Evolutionary conservation across 1,140 invertebrate species (phyloP), one percentile per base, ranked within the genome.

Genomic region (Heterodera schachtii): DNA sequence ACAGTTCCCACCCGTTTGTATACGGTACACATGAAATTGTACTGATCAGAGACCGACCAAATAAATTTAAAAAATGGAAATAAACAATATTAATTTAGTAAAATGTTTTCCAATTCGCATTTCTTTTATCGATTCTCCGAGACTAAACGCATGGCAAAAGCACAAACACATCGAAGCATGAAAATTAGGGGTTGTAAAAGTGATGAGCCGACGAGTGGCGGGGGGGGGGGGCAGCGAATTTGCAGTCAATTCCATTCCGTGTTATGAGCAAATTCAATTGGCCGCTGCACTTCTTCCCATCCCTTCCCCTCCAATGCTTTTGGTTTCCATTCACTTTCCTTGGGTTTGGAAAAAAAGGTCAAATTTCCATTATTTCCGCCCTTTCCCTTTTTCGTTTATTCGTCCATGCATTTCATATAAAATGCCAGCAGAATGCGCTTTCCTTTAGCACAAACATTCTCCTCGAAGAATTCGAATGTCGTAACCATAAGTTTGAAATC

Each of bases 111-210:
- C 16, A 52, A 31, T 31, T 52, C 49, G 49, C 11, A 52, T 64
- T 64, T 64, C 52, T 64, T n/a, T 64, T 19, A 71, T 71, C 19
- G 69, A 71, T 71, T 43, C 21, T 71, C 21, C 8, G 69, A 44
- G 19, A 70, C n/a, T 70, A 70, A 70, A 70, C 67, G 69, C 6
- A 41, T 41, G 9, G 31, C n/a, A 6, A 41, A 41, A 11, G 31
- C 21, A 3, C 6, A 71, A 71, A 43, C 69, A 46, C 69, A 19
- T 11, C 21, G 69, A 46, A 71, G 69, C 69, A 46, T 71, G 44
- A 71, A 71, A 41, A 41, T 71, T 71, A 43, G 44, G 57, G 31
- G 69, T 71, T 71, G 44, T 31, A 31, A 31, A 31, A 31, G 31
- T 31, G 69, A 71, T 41, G 43, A 71, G 9, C 4, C 19, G 57